Evolutionary conservation across 2,888 invertebrate genomes (phyloP), one percentile per base, ranked within the genome.

Genomic region (Limenitis camilla): DNA sequence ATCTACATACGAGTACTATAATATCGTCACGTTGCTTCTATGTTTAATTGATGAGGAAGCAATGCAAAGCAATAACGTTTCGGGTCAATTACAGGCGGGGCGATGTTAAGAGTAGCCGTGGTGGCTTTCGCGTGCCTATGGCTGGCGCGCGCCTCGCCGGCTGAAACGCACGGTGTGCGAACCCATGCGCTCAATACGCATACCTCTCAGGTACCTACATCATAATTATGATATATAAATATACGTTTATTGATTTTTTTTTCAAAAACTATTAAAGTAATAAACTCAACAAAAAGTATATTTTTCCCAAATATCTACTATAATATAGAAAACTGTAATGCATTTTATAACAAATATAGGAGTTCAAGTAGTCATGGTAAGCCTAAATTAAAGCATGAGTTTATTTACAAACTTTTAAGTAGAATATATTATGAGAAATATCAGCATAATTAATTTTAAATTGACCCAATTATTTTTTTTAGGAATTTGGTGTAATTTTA

Each of bases 41-140:
- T 3, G 19, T 19, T 19, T 19, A 19, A 19, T 19, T 19, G 19
- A 3, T 19, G 3, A 19, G 19, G 19, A 19, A 19, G 19, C 19
- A 19, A 19, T 19, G 19, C 19, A 19, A 19, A 19, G 19, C 19
- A 1, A 19, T 19, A 38, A 40, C 6, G 6, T 1, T 40, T 40
- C 5, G 8, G 2, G 6, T 29, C 4, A 6, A 7, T 50, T 49
- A 46, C 74, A 86, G 83, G 70, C 77, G 65, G 76, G 85, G 87
- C 85, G 81, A 87, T 86, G 87, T 81, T 85, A 81, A 81, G 75
- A 64, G 78, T 71, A 71, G 76, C 69, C 57, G 78, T 74, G 69
- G 78, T 76, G 73, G 80, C 74, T 79, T 74, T 87, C 65, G 86
- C 85, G 84, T 86, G 86, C 81, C 85, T 87, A 61, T 78, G 76